phyloP scores from a whole-genome alignment of 2,113 vertebrate genomes.

The Hippoglossus stenolepis region DNA sequence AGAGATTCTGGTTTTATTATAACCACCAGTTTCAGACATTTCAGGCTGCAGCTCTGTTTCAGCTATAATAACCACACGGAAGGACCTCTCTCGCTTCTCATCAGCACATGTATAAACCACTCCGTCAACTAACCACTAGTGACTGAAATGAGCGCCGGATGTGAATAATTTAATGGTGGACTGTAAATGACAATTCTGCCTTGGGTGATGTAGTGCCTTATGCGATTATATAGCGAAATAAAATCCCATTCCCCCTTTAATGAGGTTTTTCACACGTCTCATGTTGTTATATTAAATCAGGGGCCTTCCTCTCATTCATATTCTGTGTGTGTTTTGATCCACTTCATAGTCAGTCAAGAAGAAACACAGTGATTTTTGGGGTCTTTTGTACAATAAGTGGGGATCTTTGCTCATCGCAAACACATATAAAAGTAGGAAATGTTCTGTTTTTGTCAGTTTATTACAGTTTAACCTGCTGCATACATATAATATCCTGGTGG shows the following conservation, averaged over 20 bases:
- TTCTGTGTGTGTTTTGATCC: neutral
- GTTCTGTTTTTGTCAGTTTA: neutral
- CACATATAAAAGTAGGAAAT: neutral
- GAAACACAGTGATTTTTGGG: neutral
- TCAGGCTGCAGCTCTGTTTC: neutral
- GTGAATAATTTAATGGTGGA: slow-evolving; percentile 69
- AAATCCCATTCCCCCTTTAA: slow-evolving; percentile 57
- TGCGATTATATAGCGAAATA: slow-evolving; percentile 51
- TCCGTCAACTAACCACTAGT: slow-evolving; percentile 76
- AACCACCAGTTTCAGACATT: neutral
- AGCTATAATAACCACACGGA: slow-evolving; percentile 23
- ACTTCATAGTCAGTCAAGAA: neutral
- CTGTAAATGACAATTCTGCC: slow-evolving; percentile 59
- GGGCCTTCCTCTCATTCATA: neutral
- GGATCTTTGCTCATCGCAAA: neutral
- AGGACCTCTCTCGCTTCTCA: slow-evolving; percentile 29
- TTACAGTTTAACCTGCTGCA: slow-evolving; percentile 33
- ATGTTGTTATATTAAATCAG: slow-evolving; percentile 48
- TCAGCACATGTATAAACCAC: slow-evolving; percentile 63
- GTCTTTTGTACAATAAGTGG: neutral
- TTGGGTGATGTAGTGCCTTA: slow-evolving; percentile 56
- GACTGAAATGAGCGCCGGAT: slow-evolving; percentile 58
- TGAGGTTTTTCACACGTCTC: slow-evolving; percentile 34
- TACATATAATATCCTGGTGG: slow-evolving; percentile 31
- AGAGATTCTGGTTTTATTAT: neutral